Percentiles rank a stretch among this genome's conserved stretches.
Conservation (phyloP, 2,888 invertebrate genomes). For the Diadromus collaris region DNA sequence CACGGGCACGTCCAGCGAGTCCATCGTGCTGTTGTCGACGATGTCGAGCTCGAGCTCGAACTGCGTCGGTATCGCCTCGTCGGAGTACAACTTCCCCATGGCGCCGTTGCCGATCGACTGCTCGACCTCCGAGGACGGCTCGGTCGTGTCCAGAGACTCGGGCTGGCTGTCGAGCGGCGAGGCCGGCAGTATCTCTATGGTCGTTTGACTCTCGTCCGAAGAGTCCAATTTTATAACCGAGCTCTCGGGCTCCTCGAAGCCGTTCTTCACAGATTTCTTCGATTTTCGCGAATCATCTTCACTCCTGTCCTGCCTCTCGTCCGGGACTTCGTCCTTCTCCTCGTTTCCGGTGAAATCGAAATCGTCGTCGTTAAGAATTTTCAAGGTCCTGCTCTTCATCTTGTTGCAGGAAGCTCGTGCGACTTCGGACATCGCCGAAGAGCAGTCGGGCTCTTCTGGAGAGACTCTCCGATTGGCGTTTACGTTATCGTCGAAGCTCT, state of each 20-base stretch:
- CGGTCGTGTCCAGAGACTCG: constrained; percentile 55
- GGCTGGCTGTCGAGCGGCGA: constrained; percentile 69
- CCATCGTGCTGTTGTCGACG: constrained; percentile 68
- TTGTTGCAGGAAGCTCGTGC: no score
- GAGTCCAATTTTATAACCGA: constrained; percentile 76
- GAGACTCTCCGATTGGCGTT: constrained; percentile 10
- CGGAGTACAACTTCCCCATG: constrained; percentile 67
- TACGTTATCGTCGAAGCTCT: constrained; percentile 40
- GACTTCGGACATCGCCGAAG: no score
- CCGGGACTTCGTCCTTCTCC: constrained; percentile 11
- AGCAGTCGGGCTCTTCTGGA: no score
- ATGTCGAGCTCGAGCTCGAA: constrained; percentile 76
- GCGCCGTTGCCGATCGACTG: constrained; percentile 41
- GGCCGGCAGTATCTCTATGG: constrained; percentile 76
- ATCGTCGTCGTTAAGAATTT: neutral
- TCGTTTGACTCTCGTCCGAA: constrained; percentile 77
- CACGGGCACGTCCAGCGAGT: constrained; percentile 65
- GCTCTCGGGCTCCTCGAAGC: constrained; percentile 55
- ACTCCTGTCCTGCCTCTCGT: neutral
- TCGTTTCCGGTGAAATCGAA: neutral
- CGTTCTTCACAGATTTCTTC: constrained; percentile 44
- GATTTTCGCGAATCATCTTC: neutral
- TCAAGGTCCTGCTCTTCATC: neutral
- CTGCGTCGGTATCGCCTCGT: constrained; percentile 74
- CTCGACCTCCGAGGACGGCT: constrained; percentile 11